phyloP scores from a whole-genome alignment of 2,113 vertebrate species.

The Marmota flaviventris region DNA sequence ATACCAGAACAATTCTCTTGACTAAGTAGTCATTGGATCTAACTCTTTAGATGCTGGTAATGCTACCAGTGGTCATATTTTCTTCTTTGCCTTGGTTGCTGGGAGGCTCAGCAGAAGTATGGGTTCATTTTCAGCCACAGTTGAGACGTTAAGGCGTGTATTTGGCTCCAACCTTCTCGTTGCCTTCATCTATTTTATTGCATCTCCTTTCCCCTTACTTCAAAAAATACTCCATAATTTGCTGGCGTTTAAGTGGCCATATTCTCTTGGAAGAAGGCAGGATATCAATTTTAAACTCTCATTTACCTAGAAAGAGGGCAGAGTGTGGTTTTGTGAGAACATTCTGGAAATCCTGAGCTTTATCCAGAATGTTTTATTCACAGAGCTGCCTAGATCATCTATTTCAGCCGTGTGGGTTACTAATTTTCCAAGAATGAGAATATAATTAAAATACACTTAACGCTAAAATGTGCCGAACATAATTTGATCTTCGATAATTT shows the following conservation, averaged over 20 bases:
- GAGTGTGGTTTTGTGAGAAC: constrained; percentile 44
- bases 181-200: neutral
- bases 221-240: neutral
- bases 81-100: constrained; percentile 21
- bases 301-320: neutral
- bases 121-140: neutral
- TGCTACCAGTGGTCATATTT: neutral
- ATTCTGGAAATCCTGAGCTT: constrained; percentile 58
- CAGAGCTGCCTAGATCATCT: constrained; percentile 71
- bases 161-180: neutral
- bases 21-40: neutral
- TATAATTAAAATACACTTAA: constrained; percentile 83
- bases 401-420: constrained; percentile 71
- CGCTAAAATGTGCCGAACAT: constrained; percentile 74
- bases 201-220: neutral
- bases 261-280: neutral
- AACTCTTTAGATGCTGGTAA: neutral
- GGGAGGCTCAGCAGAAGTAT: neutral
- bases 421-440: constrained; percentile 80
- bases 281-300: neutral
- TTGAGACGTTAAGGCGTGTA: neutral
- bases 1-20: neutral
- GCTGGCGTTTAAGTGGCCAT: neutral
- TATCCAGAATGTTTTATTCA: constrained; percentile 64
- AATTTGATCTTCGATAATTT: constrained; percentile 83